These are phyloP conservation scores for Allolobophora icterica DNA, from an alignment of 2,888 invertebrate genomes.

Conservation along the genomic window DNA sequence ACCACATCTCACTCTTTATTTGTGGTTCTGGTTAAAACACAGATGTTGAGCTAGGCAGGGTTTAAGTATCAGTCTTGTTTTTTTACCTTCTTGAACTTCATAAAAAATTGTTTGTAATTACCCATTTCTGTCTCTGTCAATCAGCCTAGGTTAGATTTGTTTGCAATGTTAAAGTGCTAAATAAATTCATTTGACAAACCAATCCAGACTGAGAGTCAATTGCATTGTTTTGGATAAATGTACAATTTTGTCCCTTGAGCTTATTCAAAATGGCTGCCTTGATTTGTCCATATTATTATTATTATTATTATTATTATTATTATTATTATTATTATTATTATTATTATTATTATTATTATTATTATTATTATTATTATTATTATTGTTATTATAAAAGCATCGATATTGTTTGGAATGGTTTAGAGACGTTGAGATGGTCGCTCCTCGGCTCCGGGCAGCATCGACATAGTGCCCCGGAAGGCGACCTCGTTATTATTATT, in stretches of 20 bases:
- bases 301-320: too few species aligned
- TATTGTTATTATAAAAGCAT: too few species aligned
- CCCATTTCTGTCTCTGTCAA: background rate
- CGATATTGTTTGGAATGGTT: too few species aligned
- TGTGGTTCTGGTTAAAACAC: background rate
- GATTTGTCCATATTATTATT: background rate
- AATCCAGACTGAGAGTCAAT: background rate
- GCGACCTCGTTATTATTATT: too few species aligned
- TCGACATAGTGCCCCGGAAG: too few species aligned
- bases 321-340: too few species aligned
- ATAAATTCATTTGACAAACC: background rate
- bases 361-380: too few species aligned
- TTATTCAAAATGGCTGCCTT: background rate
- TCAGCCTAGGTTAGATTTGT: background rate
- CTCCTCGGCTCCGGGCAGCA: too few species aligned
- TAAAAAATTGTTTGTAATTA: background rate
- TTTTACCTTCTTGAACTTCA: background rate
- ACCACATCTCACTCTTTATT: background rate
- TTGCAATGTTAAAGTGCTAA: background rate
- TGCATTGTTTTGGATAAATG: too few species aligned
- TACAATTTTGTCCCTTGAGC: background rate
- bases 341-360: too few species aligned
- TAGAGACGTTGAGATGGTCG: too few species aligned
- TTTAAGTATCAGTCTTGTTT: background rate
- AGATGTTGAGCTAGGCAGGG: background rate